These are phyloP conservation scores for Leptopilina boulardi DNA, from an alignment of 1,140 invertebrate species.

Conservation along the genomic window DNA sequence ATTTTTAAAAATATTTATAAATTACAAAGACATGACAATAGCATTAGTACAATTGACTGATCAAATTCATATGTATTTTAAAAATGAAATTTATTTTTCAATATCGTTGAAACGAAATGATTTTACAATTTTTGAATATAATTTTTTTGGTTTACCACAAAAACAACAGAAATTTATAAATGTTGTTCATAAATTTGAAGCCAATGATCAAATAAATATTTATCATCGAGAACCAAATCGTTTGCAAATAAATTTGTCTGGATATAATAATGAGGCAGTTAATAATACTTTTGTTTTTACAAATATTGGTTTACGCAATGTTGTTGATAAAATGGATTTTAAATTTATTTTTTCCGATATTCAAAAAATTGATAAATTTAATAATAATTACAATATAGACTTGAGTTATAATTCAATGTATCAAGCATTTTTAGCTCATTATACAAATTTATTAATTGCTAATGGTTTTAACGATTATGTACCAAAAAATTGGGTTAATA, in stretches of 20 bases:
- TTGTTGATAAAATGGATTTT: neutral
- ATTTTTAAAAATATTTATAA: neutral
- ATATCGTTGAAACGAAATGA: neutral
- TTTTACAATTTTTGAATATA: neutral
- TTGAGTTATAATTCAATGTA: neutral
- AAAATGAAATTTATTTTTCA: neutral
- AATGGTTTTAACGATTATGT: neutral
- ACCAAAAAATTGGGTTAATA: neutral
- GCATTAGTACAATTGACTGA: neutral
- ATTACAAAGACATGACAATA: slow-evolving; percentile 3
- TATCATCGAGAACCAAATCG: neutral
- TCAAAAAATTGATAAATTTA: neutral
- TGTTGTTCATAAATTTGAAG: neutral
- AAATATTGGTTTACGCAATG: neutral
- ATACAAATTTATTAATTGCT: neutral
- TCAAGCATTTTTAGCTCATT: neutral
- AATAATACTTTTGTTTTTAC: neutral
- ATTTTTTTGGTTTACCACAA: neutral
- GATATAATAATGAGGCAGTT: neutral
- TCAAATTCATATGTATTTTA: neutral
- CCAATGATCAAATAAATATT: neutral
- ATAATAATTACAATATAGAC: slow-evolving; percentile 3
- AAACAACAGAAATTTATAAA: neutral
- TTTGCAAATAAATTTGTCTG: neutral
- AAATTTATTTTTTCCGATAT: neutral